Evolutionary conservation across 1,140 invertebrate species (phyloP).

Genomic region (Dinoponera quadriceps): DNA sequence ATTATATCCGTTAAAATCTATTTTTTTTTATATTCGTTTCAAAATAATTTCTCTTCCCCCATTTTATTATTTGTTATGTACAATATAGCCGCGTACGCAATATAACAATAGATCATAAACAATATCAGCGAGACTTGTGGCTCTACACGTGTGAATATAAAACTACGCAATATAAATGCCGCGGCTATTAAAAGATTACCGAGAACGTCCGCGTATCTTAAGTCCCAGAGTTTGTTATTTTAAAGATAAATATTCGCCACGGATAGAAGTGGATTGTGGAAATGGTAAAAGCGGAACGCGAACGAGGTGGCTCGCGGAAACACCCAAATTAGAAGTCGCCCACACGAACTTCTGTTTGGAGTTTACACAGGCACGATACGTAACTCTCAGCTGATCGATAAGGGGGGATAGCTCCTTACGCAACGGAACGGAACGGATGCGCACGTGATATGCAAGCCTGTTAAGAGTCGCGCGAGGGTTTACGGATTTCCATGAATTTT

Average conservation of each 20-base stretch:
- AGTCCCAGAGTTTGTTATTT: neutral
- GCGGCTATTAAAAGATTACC: neutral
- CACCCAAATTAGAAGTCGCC: constrained; percentile 51
- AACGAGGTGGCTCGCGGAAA: constrained; percentile 2
- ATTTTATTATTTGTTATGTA: too few relatives aligned
- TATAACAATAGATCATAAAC: too few relatives aligned
- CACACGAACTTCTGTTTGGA: constrained; percentile 17
- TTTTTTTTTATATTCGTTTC: too few relatives aligned
- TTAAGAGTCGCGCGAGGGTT: constrained; percentile 52
- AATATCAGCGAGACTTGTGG: too few relatives aligned
- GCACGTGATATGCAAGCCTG: constrained; percentile 52
- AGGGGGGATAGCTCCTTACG: constrained; percentile 32
- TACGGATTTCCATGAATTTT: neutral
- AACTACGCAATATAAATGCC: neutral
- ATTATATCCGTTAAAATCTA: too few relatives aligned
- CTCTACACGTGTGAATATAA: neutral
- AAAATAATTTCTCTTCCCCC: too few relatives aligned
- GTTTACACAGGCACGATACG: constrained; percentile 10
- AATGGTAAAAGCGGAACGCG: neutral
- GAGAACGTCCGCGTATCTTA: neutral
- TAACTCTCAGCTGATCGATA: constrained; percentile 36
- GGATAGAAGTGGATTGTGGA: neutral
- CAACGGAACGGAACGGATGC: constrained; percentile 30
- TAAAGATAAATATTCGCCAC: constrained; percentile 2
- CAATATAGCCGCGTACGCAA: too few relatives aligned